These are phyloP conservation scores for Eptesicus fuscus DNA, from an alignment of 2,113 vertebrate species.

Conservation along the genomic window DNA sequence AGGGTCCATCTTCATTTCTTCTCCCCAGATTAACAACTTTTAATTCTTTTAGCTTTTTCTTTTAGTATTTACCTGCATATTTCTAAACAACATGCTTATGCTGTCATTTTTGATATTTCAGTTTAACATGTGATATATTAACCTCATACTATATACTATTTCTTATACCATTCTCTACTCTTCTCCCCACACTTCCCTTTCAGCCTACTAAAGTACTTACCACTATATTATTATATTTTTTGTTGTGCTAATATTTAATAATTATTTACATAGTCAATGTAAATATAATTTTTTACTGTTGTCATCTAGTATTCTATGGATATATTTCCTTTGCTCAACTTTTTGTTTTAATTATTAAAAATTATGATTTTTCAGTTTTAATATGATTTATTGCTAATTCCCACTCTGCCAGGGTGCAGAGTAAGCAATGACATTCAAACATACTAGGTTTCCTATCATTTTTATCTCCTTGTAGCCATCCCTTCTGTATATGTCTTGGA, in stretches of 20 bases:
- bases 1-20: not conserved
- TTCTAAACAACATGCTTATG: not conserved
- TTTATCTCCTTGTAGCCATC: not conserved
- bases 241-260: not conserved
- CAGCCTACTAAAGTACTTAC: not conserved
- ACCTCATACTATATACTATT: not conserved
- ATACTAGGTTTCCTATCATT: not conserved
- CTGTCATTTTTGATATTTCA: not conserved
- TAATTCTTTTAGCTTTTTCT: not conserved
- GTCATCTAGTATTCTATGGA: not conserved
- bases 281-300: not conserved
- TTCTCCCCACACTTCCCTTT: not conserved
- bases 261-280: not conserved
- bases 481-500: not conserved
- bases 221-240: not conserved
- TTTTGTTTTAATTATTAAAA: not conserved
- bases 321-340: not conserved
- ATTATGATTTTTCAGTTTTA: not conserved
- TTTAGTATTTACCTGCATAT: not conserved
- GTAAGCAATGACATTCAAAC: not conserved
- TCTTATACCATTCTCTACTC: not conserved
- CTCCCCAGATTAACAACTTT: not conserved
- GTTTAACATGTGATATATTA: not conserved
- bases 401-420: not conserved
- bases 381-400: not conserved